Evolutionary conservation across 2,113 vertebrate genomes (phyloP), one percentile per base, ranked within the genome.

Genomic region (Chaetodon auriga): DNA sequence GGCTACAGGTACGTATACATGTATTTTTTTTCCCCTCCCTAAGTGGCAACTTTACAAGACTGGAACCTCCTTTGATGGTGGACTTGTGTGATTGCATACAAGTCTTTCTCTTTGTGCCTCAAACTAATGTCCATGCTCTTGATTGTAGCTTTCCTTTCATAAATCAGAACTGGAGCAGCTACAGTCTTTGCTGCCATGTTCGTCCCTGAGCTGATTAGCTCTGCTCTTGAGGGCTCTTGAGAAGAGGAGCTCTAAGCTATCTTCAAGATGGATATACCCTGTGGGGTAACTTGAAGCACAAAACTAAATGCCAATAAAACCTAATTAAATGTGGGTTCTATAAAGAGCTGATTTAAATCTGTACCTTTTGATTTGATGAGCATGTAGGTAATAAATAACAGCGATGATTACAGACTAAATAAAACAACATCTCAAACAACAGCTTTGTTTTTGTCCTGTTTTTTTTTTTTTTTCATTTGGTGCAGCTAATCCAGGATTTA

Each of bases 121-220:
- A 68, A 60, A 60, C 43, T 16, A 70, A 76, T 71, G 11, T 46
- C 58, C 36, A 25, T 2, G 23, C 61, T 63, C 54, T 48, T 53
- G 58, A 78, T 62, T 81, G 75, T 23, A 61, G 1, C 11, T 18
- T 51, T 63, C 7, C 11, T 21, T 55, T 35, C 65, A 11, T 61
- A 64, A 71, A 79, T 75, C 12, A 49, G n/a, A 89, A 70, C 25
- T 83, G 58, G 71, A 69, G 71, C 64, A 74, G 36, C 43, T 69
- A 23, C 23, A 45, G 54, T 57, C 54, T 62, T 41, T 71, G 49
- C 68, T 30, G 12, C 49, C 21, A 23, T 38, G 13, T 23, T 64
- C 30, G 58, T 74, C 64, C 49, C 49, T 77, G 57, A 84, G 64
- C 46, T 77, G 72, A 81, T 87, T 89, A 58, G 65, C 79, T 63